Conservation (phyloP, 2,888 invertebrate species). For the Cristatella mucedo region DNA sequence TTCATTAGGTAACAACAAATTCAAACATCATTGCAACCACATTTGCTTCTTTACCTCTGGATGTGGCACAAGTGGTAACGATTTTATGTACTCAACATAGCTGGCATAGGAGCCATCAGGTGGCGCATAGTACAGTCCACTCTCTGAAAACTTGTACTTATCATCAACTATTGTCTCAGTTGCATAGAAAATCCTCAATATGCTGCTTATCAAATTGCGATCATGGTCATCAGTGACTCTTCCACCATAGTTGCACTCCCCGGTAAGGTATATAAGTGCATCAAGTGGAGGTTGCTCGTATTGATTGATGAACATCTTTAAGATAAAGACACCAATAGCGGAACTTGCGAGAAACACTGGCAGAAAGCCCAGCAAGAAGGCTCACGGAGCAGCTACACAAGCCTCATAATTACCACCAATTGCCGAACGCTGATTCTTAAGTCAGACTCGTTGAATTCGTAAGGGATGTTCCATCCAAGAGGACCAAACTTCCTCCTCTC, state of each 20-base stretch:
- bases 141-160: constrained; percentile 26
- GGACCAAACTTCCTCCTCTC: constrained; percentile 39
- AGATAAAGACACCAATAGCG: constrained; percentile 1
- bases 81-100: constrained; percentile 31
- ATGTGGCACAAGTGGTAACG: constrained; percentile 31
- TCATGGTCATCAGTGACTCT: constrained; percentile 36
- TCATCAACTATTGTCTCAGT: constrained; percentile 21
- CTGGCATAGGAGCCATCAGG: constrained; percentile 24
- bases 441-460: constrained; percentile 40
- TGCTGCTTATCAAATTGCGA: constrained; percentile 29
- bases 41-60: constrained; percentile 28
- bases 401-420: constrained; percentile 24
- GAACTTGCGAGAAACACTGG: too few relatives aligned
- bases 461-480: constrained; percentile 40
- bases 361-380: too few relatives aligned
- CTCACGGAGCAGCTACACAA: too few relatives aligned
- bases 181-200: constrained; percentile 30
- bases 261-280: constrained; percentile 34
- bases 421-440: constrained; percentile 38
- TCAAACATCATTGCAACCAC: too few relatives aligned
- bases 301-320: constrained; percentile 39
- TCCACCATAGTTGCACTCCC: constrained; percentile 39
- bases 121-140: constrained; percentile 30
- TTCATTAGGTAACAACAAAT: too few relatives aligned
- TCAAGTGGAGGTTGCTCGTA: constrained; percentile 35